These are phyloP conservation scores for rat (Rattus norvegicus) DNA, from an alignment of 2,113 vertebrate species.

Conservation along the genomic window GRCr8 NC_086031.1:95695001-95695500, in stretches of 20 bases:
- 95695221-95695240: neutral
- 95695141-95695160: neutral
- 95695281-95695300: neutral
- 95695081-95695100: neutral
- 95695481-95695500: neutral
- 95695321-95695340: neutral
- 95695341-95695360: neutral
- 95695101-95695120: neutral
- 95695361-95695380: neutral
- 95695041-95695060: neutral
- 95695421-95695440: neutral
- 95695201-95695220: neutral
- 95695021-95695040: neutral
- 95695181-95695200: neutral
- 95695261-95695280: neutral
- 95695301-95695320: neutral
- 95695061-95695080: neutral
- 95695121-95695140: neutral
- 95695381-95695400: neutral
- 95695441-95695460: neutral
- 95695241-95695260: neutral
- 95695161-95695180: neutral
- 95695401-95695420: neutral
- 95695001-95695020: neutral
- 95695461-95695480: neutral